Percentiles rank a stretch among this genome's conserved stretches.
phyloP scores from a whole-genome alignment of 2,113 vertebrate species.

The Limanda limanda region DNA sequence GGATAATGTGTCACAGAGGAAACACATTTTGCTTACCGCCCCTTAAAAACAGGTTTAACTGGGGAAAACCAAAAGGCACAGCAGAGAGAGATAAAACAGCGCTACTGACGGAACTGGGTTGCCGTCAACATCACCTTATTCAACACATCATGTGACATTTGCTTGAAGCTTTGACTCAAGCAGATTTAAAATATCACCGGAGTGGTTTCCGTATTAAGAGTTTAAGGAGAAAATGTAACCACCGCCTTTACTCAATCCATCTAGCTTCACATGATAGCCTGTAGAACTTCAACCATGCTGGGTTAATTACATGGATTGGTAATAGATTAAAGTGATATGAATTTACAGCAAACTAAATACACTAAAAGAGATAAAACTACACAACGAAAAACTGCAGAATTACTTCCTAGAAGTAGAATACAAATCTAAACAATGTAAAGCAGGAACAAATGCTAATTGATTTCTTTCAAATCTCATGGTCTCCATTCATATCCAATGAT shows the following conservation, averaged over 20 bases:
- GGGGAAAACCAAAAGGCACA: conserved; percentile 51
- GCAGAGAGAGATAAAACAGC: conserved; percentile 55
- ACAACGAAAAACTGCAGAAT: neutral
- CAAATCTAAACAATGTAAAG: neutral
- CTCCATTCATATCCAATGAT: too few relatives aligned
- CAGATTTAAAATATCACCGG: conserved; percentile 24
- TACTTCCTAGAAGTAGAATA: neutral
- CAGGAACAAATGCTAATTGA: too few relatives aligned
- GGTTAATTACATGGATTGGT: neutral
- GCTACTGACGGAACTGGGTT: conserved; percentile 63
- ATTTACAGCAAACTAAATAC: neutral
- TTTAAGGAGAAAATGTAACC: neutral
- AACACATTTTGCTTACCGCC: conserved; percentile 75
- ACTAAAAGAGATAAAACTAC: neutral
- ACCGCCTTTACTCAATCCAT: neutral
- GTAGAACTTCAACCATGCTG: neutral
- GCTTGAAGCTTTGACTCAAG: conserved; percentile 24
- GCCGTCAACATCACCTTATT: conserved; percentile 56
- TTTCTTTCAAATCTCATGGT: too few relatives aligned
- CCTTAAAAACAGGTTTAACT: conserved; percentile 75
- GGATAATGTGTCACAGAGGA: conserved; percentile 72
- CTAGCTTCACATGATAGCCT: neutral
- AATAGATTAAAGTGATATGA: neutral
- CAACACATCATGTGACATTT: conserved; percentile 39
- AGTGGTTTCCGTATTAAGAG: conserved; percentile 17